phyloP scores from a whole-genome alignment of 2,797 vertebrate species.

The Mionectes olivaceus region DNA sequence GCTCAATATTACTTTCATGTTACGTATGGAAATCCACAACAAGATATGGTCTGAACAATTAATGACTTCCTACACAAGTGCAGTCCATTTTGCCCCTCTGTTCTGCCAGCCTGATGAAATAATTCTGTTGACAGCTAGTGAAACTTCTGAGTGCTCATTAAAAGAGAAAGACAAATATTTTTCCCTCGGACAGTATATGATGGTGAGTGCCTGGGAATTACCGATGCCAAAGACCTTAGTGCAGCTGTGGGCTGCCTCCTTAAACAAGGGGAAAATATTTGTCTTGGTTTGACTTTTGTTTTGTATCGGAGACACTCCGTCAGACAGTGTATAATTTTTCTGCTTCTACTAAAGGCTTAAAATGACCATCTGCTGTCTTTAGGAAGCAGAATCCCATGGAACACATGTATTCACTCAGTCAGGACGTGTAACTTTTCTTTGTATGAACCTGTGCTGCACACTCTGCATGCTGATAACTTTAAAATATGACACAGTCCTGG shows the following conservation, averaged over 20 bases:
- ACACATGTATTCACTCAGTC: neutral
- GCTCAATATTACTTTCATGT: constrained; percentile 1
- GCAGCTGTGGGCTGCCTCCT: neutral
- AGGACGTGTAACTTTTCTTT: neutral
- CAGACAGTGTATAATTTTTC: constrained; percentile 7
- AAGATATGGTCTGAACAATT: constrained; percentile 17
- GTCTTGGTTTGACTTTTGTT: constrained; percentile 40
- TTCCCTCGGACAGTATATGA: neutral
- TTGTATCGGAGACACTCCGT: constrained; percentile 37
- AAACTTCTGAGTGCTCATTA: constrained; percentile 45
- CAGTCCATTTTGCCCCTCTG: neutral
- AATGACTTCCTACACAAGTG: constrained; percentile 9
- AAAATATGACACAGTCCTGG: neutral
- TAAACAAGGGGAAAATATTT: constrained; percentile 47
- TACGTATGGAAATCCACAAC: neutral
- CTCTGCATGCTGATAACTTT: neutral
- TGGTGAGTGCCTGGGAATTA: neutral
- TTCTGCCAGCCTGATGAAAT: constrained; percentile 49
- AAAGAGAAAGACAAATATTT: constrained; percentile 24
- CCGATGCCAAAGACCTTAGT: neutral
- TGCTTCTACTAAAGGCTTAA: constrained; percentile 57
- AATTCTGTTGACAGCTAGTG: constrained; percentile 44
- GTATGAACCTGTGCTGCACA: neutral
- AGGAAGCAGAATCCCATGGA: constrained; percentile 26
- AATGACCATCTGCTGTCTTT: constrained; percentile 52